Conservation (phyloP, 2,797 vertebrate species). For the Xenopus petersii region DNA sequence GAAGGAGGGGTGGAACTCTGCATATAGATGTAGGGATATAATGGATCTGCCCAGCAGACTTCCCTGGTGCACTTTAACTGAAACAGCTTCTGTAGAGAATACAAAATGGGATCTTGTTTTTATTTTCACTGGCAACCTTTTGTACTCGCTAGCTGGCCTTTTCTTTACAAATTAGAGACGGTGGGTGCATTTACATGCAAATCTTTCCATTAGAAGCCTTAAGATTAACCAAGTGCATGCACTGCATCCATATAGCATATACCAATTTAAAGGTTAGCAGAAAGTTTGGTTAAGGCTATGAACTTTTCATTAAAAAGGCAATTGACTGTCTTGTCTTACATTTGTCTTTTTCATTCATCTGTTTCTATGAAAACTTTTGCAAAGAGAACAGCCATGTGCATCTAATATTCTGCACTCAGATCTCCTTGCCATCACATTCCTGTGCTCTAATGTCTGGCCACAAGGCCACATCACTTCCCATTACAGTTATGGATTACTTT, state of each 20-base stretch:
- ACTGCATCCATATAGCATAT: conserved; percentile 33
- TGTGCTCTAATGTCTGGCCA: no score
- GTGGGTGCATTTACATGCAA: conserved; percentile 37
- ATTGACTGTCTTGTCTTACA: no score
- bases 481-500: no score
- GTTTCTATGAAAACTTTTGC: no score
- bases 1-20: conserved; percentile 23
- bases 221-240: conserved; percentile 31
- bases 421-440: no score
- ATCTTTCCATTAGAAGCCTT: conserved; percentile 29
- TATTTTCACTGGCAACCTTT: conserved; percentile 42
- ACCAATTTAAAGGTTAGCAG: conserved; percentile 20
- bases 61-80: conserved; percentile 1
- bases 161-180: conserved; percentile 26
- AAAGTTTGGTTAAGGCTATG: no score
- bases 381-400: no score
- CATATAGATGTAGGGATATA: conserved; percentile 1
- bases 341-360: no score
- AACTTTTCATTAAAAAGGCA: no score
- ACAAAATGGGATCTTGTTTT: conserved; percentile 37
- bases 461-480: no score
- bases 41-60: not conserved
- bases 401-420: no score
- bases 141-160: conserved; percentile 34
- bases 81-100: conserved; percentile 34